These are phyloP conservation scores for Drosophila falleni DNA, from an alignment of 2,888 invertebrate species.

Conservation along the genomic window DNA sequence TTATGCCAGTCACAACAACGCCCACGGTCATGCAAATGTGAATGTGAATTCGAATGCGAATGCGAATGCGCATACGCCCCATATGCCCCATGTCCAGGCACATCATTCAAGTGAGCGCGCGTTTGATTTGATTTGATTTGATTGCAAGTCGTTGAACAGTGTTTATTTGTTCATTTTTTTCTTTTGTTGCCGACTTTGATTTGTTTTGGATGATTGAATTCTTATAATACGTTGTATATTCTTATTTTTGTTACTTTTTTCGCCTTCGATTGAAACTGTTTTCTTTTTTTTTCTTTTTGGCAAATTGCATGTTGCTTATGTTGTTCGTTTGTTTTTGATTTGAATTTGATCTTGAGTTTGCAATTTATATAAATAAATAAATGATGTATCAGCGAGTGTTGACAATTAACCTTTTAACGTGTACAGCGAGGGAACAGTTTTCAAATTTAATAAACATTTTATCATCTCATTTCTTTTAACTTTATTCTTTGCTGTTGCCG, in stretches of 20 bases:
- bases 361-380: slow-evolving; percentile 20
- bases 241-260: slow-evolving; percentile 15
- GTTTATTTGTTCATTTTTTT: slow-evolving; percentile 33
- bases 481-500: slow-evolving; percentile 10
- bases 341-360: slow-evolving; percentile 30
- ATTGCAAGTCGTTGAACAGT: slow-evolving; percentile 49
- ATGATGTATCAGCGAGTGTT: slow-evolving; percentile 20
- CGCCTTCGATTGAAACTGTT: slow-evolving; percentile 5
- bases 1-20: slow-evolving; percentile 68
- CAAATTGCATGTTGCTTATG: slow-evolving; percentile 76
- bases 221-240: slow-evolving; percentile 25
- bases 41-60: slow-evolving; percentile 49
- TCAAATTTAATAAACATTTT: slow-evolving; percentile 1
- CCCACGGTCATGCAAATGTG: slow-evolving; percentile 41
- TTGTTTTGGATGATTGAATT: slow-evolving; percentile 31
- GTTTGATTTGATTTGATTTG: slow-evolving; percentile 71
- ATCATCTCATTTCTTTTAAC: slow-evolving; percentile 46
- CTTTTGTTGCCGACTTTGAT: slow-evolving; percentile 14
- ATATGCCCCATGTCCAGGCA: slow-evolving; percentile 60
- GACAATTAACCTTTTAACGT: slow-evolving; percentile 15
- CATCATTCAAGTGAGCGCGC: slow-evolving; percentile 84
- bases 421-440: slow-evolving; percentile 15
- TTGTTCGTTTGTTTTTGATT: slow-evolving; percentile 46
- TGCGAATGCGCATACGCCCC: slow-evolving; percentile 50
- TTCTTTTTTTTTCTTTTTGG: not conserved